Conservation (phyloP, 2,113 vertebrate genomes). For the Anguilla japonica region DNA sequence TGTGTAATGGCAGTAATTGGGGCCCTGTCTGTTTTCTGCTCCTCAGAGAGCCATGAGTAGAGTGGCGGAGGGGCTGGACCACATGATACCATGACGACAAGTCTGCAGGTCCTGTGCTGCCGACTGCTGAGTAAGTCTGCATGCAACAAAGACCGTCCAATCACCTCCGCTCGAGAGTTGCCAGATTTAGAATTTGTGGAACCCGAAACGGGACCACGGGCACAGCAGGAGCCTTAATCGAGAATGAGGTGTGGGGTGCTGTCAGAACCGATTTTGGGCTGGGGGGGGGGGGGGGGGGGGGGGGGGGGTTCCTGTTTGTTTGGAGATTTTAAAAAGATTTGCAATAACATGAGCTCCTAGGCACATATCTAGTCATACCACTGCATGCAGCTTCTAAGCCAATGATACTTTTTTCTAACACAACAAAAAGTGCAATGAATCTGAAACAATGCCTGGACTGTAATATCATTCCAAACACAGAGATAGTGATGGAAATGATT, state of each 20-base stretch:
- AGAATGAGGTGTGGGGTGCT: no score
- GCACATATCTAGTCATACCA: neutral
- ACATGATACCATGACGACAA: constrained; percentile 99
- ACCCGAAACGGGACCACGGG: no score
- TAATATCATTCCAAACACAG: neutral
- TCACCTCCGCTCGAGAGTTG: no score
- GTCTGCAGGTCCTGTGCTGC: constrained; percentile 95
- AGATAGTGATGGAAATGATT: neutral
- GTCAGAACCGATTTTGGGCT: neutral
- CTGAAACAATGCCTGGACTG: neutral
- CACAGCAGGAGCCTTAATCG: no score
- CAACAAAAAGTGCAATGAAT: neutral
- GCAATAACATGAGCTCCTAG: neutral
- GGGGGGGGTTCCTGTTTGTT: neutral
- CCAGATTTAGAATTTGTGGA: no score
- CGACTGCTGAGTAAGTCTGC: constrained; percentile 94
- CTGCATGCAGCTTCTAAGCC: neutral
- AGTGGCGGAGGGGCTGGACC: constrained; percentile 90
- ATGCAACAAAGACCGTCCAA: neutral
- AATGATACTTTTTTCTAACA: neutral
- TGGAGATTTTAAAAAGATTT: neutral
- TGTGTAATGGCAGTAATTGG: no score
- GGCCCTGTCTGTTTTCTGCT: constrained; percentile 48
- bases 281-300: no score
- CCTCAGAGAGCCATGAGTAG: constrained; percentile 95